Evolutionary conservation across 2,797 vertebrate genomes (phyloP).

Genomic region (Carcharodon carcharias): DNA sequence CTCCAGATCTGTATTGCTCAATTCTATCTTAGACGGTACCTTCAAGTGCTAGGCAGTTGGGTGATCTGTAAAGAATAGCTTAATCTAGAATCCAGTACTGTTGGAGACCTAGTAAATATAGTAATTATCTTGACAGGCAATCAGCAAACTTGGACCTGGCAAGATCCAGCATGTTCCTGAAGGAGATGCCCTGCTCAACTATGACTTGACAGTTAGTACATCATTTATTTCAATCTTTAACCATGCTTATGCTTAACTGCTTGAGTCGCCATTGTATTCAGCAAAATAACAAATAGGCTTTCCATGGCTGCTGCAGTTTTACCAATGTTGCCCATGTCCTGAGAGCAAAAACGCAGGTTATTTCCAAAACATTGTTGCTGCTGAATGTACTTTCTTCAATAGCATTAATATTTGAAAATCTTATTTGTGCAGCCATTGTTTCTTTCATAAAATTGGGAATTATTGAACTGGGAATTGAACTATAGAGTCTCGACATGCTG

Average conservation of each 20-base stretch:
- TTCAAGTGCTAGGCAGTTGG: not conserved
- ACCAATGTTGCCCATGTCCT: not conserved
- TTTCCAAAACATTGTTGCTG: not conserved
- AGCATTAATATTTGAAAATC: not conserved
- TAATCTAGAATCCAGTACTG: not conserved
- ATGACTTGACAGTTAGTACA: constrained; percentile 70
- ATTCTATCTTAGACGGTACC: not conserved
- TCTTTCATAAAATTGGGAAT: not conserved
- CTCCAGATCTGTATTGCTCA: not conserved
- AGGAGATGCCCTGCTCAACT: constrained; percentile 65
- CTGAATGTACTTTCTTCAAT: not conserved
- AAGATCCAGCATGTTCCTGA: constrained; percentile 60
- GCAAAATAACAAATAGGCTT: not conserved
- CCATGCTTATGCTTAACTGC: not conserved
- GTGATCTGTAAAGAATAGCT: not conserved
- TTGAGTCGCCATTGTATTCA: not conserved
- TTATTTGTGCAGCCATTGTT: not conserved
- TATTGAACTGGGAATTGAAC: not conserved
- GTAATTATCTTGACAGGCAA: constrained; percentile 55
- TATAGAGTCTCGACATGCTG: not conserved
- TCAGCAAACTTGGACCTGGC: constrained; percentile 71
- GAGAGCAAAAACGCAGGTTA: not conserved
- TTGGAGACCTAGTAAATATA: not conserved
- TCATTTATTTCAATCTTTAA: not conserved
- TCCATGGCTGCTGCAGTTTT: not conserved